Conservation (phyloP, 2,113 vertebrate species). For the Athene noctua region DNA sequence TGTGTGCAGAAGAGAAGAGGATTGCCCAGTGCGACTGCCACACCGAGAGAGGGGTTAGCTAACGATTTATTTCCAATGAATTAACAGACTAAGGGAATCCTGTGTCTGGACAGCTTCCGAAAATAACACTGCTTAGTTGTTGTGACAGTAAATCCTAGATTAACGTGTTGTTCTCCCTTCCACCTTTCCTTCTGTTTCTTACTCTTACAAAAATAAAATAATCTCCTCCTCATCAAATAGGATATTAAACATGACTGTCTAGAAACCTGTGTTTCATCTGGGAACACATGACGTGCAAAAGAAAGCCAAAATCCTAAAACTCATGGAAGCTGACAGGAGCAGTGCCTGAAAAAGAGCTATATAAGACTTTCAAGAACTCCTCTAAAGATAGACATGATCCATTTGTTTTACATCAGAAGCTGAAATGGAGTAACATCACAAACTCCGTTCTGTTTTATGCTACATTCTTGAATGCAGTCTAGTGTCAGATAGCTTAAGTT, state of each 20-base stretch:
- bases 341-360: neutral
- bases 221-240: neutral
- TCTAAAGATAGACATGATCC: neutral
- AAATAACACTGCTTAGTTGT: slow-evolving; percentile 29
- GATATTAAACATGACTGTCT: neutral
- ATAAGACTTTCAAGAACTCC: neutral
- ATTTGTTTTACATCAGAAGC: neutral
- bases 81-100: slow-evolving; percentile 30
- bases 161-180: neutral
- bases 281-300: rapidly evolving
- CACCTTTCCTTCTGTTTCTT: neutral
- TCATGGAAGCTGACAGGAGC: neutral
- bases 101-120: neutral
- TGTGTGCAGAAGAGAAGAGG: neutral
- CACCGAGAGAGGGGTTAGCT: neutral
- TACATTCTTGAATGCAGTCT: neutral
- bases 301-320: neutral
- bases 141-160: slow-evolving; percentile 3
- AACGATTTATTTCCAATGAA: neutral
- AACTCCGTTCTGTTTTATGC: neutral
- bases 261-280: neutral
- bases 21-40: neutral
- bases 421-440: neutral
- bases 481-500: neutral
- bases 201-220: neutral